Evolutionary conservation across 2,888 invertebrate species (phyloP).

Genomic region (Xestia rhomboidea): DNA sequence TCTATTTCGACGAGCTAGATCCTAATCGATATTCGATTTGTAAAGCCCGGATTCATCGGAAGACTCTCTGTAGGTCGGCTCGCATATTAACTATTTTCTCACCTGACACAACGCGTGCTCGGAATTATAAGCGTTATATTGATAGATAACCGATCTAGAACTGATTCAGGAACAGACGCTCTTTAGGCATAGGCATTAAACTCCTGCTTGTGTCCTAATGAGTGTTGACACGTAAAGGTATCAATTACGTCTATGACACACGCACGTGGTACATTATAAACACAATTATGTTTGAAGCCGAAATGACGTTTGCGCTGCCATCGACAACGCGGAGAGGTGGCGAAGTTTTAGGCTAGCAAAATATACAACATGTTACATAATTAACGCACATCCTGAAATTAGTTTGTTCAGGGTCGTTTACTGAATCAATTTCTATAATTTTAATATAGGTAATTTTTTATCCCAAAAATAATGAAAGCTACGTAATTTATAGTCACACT

Average conservation of each 20-base stretch:
- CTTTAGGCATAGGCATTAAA: background rate
- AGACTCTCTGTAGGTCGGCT: background rate
- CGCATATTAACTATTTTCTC: conserved; percentile 18
- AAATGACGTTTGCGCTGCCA: too few relatives aligned
- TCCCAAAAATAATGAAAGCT: too few relatives aligned
- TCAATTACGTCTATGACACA: background rate
- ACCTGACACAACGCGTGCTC: conserved; percentile 11
- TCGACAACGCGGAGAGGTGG: too few relatives aligned
- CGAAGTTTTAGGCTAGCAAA: too few relatives aligned
- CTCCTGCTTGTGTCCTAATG: background rate
- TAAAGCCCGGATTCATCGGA: conserved; percentile 42
- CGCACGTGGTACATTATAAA: background rate
- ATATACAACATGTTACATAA: too few relatives aligned
- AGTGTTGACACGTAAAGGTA: background rate
- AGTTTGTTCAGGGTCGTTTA: too few relatives aligned
- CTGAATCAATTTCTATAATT: too few relatives aligned
- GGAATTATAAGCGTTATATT: background rate
- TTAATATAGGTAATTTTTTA: too few relatives aligned
- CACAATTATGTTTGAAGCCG: background rate
- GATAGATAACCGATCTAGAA: background rate
- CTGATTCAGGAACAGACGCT: background rate
- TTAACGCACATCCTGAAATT: too few relatives aligned
- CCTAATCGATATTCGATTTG: conserved; percentile 58
- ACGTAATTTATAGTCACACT: too few relatives aligned
- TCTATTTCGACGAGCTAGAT: conserved; percentile 46